phyloP scores from a whole-genome alignment of 2,888 invertebrate species.

The Macrophya alboannulata region DNA sequence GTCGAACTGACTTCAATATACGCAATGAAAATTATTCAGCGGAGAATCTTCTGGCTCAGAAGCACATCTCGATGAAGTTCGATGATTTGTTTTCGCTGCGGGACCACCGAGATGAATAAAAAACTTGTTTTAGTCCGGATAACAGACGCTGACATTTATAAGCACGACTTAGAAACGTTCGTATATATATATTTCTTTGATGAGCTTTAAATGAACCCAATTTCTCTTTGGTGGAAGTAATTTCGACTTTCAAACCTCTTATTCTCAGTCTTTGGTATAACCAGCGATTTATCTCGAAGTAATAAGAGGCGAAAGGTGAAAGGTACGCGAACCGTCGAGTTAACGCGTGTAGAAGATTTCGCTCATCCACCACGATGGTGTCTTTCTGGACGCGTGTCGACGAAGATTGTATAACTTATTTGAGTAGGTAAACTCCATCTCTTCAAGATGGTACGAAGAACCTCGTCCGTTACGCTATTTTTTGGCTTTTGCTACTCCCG shows the following conservation, averaged over 20 bases:
- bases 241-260: background rate
- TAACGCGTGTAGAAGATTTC: background rate
- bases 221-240: background rate
- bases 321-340: background rate
- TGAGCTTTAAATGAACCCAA: slow-evolving; percentile 6
- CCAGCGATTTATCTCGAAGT: background rate
- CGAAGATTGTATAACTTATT: slow-evolving; percentile 29
- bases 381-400: background rate
- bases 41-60: background rate
- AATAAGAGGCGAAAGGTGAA: background rate
- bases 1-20: background rate
- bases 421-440: slow-evolving; percentile 12
- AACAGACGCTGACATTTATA: background rate
- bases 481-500: background rate
- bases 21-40: background rate
- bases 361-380: background rate
- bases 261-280: background rate
- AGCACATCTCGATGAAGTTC: background rate
- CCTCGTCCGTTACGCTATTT: background rate
- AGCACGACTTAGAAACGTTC: background rate
- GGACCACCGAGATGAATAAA: background rate
- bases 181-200: background rate
- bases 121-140: background rate
- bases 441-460: background rate
- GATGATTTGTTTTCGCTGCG: background rate